These are phyloP conservation scores for Caenorhabditis sp. DNA, from an alignment of 2,888 invertebrate genomes.

Conservation along the genomic window DNA sequence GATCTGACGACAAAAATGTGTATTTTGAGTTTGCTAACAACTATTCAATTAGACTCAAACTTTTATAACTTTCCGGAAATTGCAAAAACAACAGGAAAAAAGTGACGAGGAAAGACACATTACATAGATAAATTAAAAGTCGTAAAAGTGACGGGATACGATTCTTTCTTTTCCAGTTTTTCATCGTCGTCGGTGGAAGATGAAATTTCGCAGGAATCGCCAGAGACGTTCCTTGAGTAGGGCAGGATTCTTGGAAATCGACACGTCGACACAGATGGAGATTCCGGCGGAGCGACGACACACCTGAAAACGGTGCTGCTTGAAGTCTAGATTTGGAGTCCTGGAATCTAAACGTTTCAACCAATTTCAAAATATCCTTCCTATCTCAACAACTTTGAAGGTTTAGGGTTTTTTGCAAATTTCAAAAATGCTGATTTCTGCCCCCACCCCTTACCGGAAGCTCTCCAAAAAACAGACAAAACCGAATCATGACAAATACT, in stretches of 20 bases:
- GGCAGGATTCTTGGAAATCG: conserved; percentile 60
- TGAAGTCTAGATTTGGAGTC: background rate
- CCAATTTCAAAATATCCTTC: no score
- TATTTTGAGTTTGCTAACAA: no score
- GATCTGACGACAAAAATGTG: no score
- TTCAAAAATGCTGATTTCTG: no score
- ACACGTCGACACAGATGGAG: conserved; percentile 67
- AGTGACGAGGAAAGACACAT: no score
- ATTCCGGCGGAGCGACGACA: conserved; percentile 66
- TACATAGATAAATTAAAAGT: background rate
- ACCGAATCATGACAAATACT: conserved; percentile 4
- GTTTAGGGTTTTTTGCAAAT: no score
- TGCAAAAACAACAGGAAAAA: no score
- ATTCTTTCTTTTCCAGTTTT: no score
- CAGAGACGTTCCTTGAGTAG: conserved; percentile 65
- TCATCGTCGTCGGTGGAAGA: conserved; percentile 55
- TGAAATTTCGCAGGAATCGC: conserved; percentile 67
- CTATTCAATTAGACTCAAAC: no score
- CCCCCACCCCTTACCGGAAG: background rate
- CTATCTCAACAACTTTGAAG: no score
- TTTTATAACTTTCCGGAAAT: no score
- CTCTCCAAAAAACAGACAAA: background rate
- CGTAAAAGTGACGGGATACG: conserved; percentile 32
- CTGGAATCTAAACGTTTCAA: background rate
- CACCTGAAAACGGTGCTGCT: conserved; percentile 47